Conservation (phyloP, 2,113 vertebrate species). For the Platysternon megacephalum region DNA sequence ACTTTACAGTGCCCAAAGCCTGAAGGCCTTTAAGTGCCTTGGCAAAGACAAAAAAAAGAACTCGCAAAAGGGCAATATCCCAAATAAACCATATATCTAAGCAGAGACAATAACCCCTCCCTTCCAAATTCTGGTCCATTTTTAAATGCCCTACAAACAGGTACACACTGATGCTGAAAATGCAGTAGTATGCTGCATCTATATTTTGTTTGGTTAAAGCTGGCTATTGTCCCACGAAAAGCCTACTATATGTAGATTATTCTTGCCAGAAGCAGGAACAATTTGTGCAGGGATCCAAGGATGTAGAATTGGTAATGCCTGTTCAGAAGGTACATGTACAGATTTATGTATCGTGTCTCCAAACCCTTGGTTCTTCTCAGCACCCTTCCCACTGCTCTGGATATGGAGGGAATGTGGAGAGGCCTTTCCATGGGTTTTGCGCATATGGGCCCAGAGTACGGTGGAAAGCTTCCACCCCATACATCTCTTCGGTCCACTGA, state of each 20-base stretch:
- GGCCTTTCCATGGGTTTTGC: neutral
- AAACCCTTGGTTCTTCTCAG: neutral
- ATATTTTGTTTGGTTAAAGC: neutral
- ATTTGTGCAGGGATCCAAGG: neutral
- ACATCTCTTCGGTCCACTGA: neutral
- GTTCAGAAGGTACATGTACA: neutral
- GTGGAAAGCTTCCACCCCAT: neutral
- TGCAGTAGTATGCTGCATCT: neutral
- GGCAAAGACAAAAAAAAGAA: neutral
- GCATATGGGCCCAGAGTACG: neutral
- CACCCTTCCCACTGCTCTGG: neutral
- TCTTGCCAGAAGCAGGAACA: neutral
- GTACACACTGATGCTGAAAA: neutral
- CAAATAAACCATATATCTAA: neutral
- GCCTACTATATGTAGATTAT: neutral
- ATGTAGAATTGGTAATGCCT: neutral
- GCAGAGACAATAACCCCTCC: neutral
- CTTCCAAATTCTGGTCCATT: neutral
- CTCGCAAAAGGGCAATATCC: neutral
- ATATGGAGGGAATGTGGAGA: neutral
- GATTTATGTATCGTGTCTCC: neutral
- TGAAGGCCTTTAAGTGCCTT: neutral
- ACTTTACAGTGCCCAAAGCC: neutral
- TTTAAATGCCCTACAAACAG: neutral
- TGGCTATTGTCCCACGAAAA: neutral